Percentiles rank a stretch among this genome's conserved stretches.
Evolutionary conservation across 2,888 invertebrate genomes (phyloP).

Genomic region (Augiades crinisus): DNA sequence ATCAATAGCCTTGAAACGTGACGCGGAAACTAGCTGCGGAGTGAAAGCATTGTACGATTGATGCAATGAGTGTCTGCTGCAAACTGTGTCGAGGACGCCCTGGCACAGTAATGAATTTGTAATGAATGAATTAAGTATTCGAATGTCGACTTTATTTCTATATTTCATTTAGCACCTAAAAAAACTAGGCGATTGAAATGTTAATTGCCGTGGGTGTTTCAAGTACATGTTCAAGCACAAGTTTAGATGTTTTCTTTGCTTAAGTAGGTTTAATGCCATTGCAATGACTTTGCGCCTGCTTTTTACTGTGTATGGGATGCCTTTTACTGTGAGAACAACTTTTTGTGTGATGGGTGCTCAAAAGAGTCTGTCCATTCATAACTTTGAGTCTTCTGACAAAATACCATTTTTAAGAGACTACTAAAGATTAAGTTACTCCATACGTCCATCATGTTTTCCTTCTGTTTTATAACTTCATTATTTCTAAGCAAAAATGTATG

Average conservation of each 20-base stretch:
- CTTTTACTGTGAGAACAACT: no score
- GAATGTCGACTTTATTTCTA: slow-evolving; percentile 15
- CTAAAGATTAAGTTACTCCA: no score
- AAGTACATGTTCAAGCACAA: neutral
- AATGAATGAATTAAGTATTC: slow-evolving; percentile 38
- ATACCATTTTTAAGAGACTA: no score
- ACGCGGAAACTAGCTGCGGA: slow-evolving; percentile 68
- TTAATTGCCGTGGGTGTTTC: neutral
- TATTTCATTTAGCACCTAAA: slow-evolving; percentile 2
- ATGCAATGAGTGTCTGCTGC: slow-evolving; percentile 55
- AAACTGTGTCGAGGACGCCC: slow-evolving; percentile 59
- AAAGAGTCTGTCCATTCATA: no score
- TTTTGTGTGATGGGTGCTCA: no score
- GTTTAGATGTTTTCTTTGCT: no score
- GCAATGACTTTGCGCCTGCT: no score
- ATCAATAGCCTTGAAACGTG: slow-evolving; percentile 75
- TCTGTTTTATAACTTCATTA: no score
- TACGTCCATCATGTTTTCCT: no score
- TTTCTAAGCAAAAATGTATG: neutral
- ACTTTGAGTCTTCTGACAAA: no score
- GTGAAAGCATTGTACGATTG: slow-evolving; percentile 73
- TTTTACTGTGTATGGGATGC: no score
- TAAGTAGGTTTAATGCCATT: no score
- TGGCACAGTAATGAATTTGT: slow-evolving; percentile 37
- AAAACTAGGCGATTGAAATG: neutral